These are phyloP conservation scores for Cyanistes caeruleus DNA, from an alignment of 2,113 vertebrate genomes.

Conservation along the genomic window DNA sequence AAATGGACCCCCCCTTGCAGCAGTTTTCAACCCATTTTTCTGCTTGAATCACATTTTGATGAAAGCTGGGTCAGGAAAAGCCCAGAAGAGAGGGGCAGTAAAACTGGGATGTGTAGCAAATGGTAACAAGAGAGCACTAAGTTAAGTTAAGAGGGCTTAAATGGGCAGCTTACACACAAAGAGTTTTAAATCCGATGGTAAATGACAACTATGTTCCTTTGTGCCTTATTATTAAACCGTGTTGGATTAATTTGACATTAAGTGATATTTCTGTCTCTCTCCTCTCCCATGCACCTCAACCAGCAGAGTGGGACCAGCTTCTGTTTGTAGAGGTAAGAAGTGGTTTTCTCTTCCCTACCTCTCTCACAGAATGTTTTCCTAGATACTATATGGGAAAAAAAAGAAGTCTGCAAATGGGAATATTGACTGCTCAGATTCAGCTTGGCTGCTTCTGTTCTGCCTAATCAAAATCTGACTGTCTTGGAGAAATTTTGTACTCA, in stretches of 20 bases:
- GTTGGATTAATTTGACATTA: conserved; percentile 60
- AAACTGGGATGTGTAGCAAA: background rate
- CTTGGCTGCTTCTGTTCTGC: background rate
- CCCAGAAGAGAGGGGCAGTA: background rate
- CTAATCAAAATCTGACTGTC: background rate
- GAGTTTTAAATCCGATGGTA: background rate
- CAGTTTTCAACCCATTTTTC: background rate
- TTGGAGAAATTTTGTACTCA: background rate
- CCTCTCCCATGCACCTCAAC: background rate
- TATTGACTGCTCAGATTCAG: background rate
- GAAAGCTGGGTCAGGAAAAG: background rate
- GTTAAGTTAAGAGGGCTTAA: background rate
- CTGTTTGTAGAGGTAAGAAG: background rate
- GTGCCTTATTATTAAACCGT: conserved; percentile 19
- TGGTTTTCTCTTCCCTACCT: background rate
- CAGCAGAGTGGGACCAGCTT: background rate
- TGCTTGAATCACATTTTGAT: background rate
- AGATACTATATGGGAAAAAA: background rate
- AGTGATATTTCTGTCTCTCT: conserved; percentile 53
- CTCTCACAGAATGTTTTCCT: background rate
- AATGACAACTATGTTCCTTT: conserved; percentile 19
- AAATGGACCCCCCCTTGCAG: background rate
- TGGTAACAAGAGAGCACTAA: background rate
- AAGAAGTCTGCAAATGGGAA: background rate
- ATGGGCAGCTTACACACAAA: background rate